phyloP scores from a whole-genome alignment of 2,113 vertebrate species.

The Ophiodon elongatus region DNA sequence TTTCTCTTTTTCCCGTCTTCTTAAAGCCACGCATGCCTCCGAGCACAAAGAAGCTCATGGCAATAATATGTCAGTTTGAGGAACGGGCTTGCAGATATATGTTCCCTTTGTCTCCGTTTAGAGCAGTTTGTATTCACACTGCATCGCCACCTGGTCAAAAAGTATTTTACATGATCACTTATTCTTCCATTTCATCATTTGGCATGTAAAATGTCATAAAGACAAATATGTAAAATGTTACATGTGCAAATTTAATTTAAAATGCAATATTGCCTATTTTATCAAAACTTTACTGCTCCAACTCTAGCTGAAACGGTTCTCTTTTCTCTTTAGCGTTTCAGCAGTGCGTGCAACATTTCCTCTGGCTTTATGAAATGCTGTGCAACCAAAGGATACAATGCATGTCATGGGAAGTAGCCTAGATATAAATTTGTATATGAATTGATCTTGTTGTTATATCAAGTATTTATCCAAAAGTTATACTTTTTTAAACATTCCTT shows the following conservation, averaged over 20 bases:
- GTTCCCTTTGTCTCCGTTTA: neutral
- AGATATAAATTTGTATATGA: neutral
- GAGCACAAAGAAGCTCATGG: constrained; percentile 19
- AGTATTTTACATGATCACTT: neutral
- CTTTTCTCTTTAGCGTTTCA: neutral
- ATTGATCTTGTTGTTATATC: neutral
- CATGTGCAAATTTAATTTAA: neutral
- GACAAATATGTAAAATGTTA: neutral
- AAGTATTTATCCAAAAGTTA: neutral
- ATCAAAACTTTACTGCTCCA: neutral
- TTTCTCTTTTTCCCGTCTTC: constrained; percentile 19
- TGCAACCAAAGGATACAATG: neutral
- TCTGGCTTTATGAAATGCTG: neutral
- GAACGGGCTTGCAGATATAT: constrained; percentile 19
- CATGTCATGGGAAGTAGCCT: neutral
- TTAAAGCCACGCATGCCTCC: constrained; percentile 8
- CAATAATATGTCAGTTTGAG: constrained; percentile 18
- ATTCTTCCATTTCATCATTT: neutral
- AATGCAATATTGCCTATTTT: neutral
- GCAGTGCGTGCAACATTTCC: neutral
- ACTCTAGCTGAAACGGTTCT: neutral
- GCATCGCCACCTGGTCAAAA: neutral
- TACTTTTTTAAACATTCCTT: neutral
- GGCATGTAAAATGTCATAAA: neutral
- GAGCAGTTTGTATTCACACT: constrained; percentile 6